phyloP scores from a whole-genome alignment of 37 sponge, comb jelly and placozoan species.

The Beroe forskalii region DNA sequence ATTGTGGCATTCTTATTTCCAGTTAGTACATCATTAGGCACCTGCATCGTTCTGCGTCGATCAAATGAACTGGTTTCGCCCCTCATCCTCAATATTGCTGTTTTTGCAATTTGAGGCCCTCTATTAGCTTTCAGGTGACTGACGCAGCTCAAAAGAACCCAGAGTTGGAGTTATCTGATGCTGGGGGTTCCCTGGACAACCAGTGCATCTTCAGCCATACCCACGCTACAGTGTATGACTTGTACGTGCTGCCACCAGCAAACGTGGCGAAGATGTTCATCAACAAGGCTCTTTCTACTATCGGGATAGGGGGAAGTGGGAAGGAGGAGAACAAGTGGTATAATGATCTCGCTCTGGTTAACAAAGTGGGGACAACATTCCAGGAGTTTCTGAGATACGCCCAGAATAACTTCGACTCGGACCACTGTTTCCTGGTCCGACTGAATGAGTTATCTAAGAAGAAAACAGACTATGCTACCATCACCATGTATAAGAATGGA shows the following conservation, averaged over 20 bases:
- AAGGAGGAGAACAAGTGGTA: background rate
- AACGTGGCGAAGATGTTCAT: slow-evolving; percentile 25
- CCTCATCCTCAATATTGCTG: too few species aligned
- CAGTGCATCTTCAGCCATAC: slow-evolving; percentile 53
- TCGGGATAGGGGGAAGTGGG: background rate
- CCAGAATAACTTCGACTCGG: background rate
- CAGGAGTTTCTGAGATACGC: slow-evolving; percentile 19
- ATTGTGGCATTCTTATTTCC: too few species aligned
- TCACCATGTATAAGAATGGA: background rate
- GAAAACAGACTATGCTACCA: background rate
- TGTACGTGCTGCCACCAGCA: slow-evolving; percentile 30
- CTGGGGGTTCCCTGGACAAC: slow-evolving; percentile 23
- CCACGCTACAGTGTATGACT: slow-evolving; percentile 29
- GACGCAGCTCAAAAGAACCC: background rate
- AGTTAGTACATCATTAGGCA: too few species aligned
- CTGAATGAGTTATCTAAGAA: slow-evolving; percentile 1
- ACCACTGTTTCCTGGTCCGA: slow-evolving; percentile 43
- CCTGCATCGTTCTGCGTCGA: too few species aligned
- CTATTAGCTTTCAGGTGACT: too few species aligned
- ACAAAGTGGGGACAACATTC: background rate
- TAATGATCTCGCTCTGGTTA: background rate
- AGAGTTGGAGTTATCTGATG: slow-evolving; percentile 8
- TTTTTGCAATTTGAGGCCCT: too few species aligned
- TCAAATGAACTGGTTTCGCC: too few species aligned
- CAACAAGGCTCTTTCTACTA: too few species aligned